A percentile compares a stretch with the other conserved stretches of the same genome.
Conservation (phyloP, 2,888 invertebrate species). For the Drosophila prostipennis region DNA sequence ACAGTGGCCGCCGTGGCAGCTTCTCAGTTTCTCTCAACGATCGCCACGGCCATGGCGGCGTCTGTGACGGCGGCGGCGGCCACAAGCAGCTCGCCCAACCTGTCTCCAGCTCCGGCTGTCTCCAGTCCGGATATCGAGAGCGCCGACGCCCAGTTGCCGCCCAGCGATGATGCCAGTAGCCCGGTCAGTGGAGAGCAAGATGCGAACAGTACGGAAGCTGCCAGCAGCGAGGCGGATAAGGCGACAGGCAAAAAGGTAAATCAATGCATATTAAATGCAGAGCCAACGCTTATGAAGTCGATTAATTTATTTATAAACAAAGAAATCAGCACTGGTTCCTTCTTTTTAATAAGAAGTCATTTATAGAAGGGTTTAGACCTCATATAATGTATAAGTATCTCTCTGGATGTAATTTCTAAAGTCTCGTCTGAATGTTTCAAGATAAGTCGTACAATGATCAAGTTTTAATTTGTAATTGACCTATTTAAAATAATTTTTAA, state of each 20-base stretch:
- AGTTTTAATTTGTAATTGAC: no score
- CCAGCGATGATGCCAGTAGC: conserved; percentile 51
- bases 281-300: no score
- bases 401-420: no score
- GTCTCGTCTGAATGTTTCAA: no score
- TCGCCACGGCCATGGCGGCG: conserved; percentile 74
- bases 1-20: conserved; percentile 79
- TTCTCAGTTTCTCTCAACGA: conserved; percentile 81
- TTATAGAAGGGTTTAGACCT: no score
- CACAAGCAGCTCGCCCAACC: conserved; percentile 51
- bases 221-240: conserved; percentile 55
- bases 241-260: conserved; percentile 63
- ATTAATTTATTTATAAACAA: no score
- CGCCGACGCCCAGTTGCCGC: conserved; percentile 47
- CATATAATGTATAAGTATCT: no score
- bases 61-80: conserved; percentile 81
- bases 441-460: no score
- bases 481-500: no score
- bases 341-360: no score
- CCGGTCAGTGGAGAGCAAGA: conserved; percentile 34
- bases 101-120: conserved; percentile 56
- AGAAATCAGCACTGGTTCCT: no score
- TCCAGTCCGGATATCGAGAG: conserved; percentile 41
- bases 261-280: no score
- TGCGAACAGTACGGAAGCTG: conserved; percentile 33